Conservation (phyloP, 2,888 invertebrate species). For the Agonopterix arenella region DNA sequence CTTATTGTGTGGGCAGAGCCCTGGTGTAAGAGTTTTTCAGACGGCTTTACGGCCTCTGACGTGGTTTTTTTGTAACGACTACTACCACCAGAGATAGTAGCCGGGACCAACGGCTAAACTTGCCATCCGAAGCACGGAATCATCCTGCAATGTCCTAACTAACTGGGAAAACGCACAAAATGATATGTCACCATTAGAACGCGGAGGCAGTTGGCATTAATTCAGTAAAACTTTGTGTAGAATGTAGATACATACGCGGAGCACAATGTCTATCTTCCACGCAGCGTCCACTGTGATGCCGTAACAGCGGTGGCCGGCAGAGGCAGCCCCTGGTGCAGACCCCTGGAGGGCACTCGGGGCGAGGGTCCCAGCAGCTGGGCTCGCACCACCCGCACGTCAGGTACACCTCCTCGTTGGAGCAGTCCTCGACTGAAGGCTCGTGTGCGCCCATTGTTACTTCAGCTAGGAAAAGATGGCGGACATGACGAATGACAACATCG, state of each 20-base stretch:
- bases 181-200: too few species aligned
- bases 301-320: slow-evolving; percentile 47
- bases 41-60: too few species aligned
- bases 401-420: slow-evolving; percentile 47
- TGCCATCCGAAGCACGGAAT: too few species aligned
- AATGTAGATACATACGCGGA: slow-evolving; percentile 28
- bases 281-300: slow-evolving; percentile 49
- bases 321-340: slow-evolving; percentile 51
- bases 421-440: slow-evolving; percentile 45
- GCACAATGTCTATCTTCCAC: slow-evolving; percentile 36
- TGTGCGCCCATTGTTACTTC: slow-evolving; percentile 20
- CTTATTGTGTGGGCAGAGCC: too few species aligned
- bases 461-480: slow-evolving; percentile 13
- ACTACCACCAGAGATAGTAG: too few species aligned
- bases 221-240: not conserved
- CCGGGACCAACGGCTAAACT: too few species aligned
- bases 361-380: slow-evolving; percentile 45
- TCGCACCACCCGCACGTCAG: slow-evolving; percentile 58
- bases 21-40: too few species aligned
- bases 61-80: too few species aligned
- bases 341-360: slow-evolving; percentile 31
- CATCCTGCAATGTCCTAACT: too few species aligned
- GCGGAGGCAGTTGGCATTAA: too few species aligned
- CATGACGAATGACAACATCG: not conserved
- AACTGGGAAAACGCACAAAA: too few species aligned